A percentile compares a stretch with the other conserved stretches of the same genome.
Conservation (phyloP, 2,113 vertebrate species). For the Odobenus rosmarus region DNA sequence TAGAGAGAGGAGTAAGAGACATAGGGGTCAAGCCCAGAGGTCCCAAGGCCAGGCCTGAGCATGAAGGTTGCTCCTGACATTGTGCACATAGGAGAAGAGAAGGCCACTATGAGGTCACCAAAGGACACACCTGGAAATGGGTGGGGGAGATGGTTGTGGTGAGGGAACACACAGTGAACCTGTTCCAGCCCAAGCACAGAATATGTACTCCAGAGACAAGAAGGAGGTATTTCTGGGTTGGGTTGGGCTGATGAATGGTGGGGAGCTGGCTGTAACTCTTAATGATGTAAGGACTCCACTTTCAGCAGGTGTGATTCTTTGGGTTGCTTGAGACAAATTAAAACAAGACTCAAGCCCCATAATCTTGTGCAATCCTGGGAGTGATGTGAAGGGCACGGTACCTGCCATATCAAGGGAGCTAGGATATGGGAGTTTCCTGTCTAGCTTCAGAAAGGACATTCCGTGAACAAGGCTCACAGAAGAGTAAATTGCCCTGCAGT, state of each 20-base stretch:
- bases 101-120: background rate
- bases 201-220: background rate
- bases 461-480: background rate
- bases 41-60: background rate
- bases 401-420: background rate
- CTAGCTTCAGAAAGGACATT: background rate
- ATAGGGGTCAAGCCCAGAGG: background rate
- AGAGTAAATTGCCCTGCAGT: background rate
- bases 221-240: background rate
- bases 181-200: background rate
- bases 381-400: background rate
- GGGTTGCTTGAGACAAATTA: background rate
- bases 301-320: background rate
- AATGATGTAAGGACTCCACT: background rate
- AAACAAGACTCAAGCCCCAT: background rate
- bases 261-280: background rate
- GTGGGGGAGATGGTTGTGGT: accelerated
- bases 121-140: background rate
- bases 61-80: background rate
- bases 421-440: background rate
- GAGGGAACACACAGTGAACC: background rate
- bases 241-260: background rate
- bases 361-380: background rate
- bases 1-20: background rate
- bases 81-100: background rate